A percentile compares a stretch with the other conserved stretches of the same genome.
Conservation (phyloP, 2,797 vertebrate species). For the Crax fasciolata region DNA sequence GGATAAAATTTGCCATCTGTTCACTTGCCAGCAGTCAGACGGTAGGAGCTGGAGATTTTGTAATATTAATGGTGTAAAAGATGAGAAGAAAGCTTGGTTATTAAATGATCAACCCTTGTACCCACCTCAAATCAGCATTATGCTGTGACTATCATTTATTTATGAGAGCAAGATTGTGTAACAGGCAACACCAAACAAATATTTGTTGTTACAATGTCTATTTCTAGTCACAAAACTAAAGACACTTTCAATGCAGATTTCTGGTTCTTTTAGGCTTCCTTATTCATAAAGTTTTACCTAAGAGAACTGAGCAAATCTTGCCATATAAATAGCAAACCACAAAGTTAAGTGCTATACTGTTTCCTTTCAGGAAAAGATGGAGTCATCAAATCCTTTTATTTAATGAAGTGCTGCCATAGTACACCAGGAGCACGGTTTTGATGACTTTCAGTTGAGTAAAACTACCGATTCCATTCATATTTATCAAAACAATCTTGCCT, state of each 20-base stretch:
- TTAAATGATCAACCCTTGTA: background rate
- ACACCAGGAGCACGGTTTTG: background rate
- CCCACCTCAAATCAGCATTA: background rate
- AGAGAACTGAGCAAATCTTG: background rate
- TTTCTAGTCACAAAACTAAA: background rate
- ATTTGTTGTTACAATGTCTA: background rate
- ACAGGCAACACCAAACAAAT: background rate
- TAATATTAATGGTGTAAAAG: conserved; percentile 34
- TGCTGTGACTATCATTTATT: background rate
- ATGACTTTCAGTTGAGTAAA: background rate
- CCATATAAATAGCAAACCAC: background rate
- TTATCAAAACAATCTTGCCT: background rate
- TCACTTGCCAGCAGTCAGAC: conserved; percentile 29
- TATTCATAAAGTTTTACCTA: background rate
- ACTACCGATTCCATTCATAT: background rate
- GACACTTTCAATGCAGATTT: background rate
- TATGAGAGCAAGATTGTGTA: background rate
- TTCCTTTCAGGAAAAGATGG: background rate
- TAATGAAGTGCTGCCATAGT: background rate
- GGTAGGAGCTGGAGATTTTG: background rate
- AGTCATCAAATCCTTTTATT: background rate
- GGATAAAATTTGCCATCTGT: conserved; percentile 61
- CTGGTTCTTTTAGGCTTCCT: background rate
- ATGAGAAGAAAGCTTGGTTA: background rate
- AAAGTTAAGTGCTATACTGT: background rate